Evolutionary conservation across 2,797 vertebrate genomes (phyloP), one percentile per base, ranked within the genome.

Genomic region (Nyctibius grandis): DNA sequence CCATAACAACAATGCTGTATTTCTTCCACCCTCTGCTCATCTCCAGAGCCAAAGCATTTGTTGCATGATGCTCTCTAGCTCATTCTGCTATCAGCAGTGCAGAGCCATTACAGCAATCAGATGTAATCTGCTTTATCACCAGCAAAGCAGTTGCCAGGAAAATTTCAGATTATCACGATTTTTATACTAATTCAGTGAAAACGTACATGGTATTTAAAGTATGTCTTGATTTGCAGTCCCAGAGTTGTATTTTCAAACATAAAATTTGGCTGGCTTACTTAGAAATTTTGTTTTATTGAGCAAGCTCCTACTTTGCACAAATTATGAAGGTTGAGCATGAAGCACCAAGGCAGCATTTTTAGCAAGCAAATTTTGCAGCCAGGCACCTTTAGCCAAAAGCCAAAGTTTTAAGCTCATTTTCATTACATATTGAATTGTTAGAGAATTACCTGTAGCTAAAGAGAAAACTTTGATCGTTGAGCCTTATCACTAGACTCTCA

Each of bases 31-130:
- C 48, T 89, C 31, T 56, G 6, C 36, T 89, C 48, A 47, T 51
- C 51, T 53, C 31, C 44, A 51, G 88, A 95, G 91, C 53, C 73
- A 82, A 70, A 72, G 17, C 26, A 34, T 84, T 80, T 79, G 36
- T 73, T 85, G 42, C n/a, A 8, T 22, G 69, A 45, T 59, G 59
- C 23, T 82, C 42, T 84, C 42, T 19, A 69, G 48, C 65, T 91
- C 88, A 50, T 56, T 51, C 54, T 84, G 74, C 42, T 80, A 9
- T 88, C 70, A 95, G 73, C 72, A 87, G 48, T 28, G 81, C 48
- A 91, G 61, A 96, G n/a, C 21, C 69, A 85, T 83, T 80, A 85
- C 53, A 91, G 80, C 64, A 74, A 44, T 84, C 91, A 88, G 64
- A 85, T 45, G 38, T 82, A 82, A 86, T 95, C 59, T 88, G 70